phyloP scores from a whole-genome alignment of 1,140 invertebrate genomes.

The Drosophila ercepeae region DNA sequence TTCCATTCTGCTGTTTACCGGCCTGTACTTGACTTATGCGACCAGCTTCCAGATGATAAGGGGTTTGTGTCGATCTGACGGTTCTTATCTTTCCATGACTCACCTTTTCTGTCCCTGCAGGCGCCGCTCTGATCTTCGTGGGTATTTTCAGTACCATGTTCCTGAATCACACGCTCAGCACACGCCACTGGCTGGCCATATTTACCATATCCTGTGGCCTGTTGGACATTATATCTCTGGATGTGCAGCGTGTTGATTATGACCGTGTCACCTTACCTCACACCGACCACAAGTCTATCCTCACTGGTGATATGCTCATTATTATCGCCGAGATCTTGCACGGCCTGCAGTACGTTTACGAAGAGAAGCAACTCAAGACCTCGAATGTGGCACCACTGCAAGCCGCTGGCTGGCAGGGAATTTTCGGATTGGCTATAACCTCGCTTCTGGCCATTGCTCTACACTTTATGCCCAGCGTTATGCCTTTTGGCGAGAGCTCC shows the following conservation, averaged over 20 bases:
- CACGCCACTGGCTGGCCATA: slow-evolving; percentile 90
- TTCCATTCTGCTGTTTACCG: slow-evolving; percentile 93
- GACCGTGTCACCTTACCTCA: slow-evolving; percentile 76
- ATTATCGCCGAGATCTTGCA: slow-evolving; percentile 95
- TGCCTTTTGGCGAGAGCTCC: slow-evolving; percentile 91
- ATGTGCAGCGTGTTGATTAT: slow-evolving; percentile 83
- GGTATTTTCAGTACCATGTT: slow-evolving; percentile 95
- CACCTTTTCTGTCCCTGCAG: slow-evolving; percentile 80
- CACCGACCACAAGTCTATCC: slow-evolving; percentile 88
- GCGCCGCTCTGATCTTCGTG: slow-evolving; percentile 96
- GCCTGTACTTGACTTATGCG: slow-evolving; percentile 95
- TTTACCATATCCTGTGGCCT: slow-evolving; percentile 91
- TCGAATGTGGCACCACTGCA: slow-evolving; percentile 90
- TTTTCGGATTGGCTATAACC: slow-evolving; percentile 94
- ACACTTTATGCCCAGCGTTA: slow-evolving; percentile 91
- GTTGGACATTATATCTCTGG: slow-evolving; percentile 90
- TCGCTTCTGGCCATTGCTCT: slow-evolving; percentile 91
- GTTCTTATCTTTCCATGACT: slow-evolving; percentile 11
- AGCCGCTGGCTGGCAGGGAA: slow-evolving; percentile 96
- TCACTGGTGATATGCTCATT: slow-evolving; percentile 96
- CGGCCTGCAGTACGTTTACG: slow-evolving; percentile 96
- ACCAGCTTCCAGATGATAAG: slow-evolving; percentile 99
- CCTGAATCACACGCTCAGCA: slow-evolving; percentile 88
- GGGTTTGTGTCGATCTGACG: slow-evolving; percentile 85
- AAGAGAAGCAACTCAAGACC: slow-evolving; percentile 94